Conservation (phyloP, 2,888 invertebrate species). For the Ophonus ardosiacus region DNA sequence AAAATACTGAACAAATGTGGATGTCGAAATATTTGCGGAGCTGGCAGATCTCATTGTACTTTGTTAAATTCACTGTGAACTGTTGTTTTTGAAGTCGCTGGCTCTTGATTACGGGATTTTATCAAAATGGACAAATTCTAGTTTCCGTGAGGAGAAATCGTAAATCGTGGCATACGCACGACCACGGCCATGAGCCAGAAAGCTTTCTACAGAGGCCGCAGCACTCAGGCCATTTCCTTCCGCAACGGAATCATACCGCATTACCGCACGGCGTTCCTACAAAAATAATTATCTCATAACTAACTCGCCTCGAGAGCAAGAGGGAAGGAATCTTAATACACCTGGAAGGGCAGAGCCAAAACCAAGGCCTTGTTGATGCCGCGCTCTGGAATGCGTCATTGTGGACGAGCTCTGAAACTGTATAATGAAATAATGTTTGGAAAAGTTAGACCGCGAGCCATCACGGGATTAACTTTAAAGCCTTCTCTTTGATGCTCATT, state of each 20-base stretch:
- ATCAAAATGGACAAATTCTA: slow-evolving; percentile 56
- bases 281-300: slow-evolving; percentile 1
- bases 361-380: neutral
- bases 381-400: neutral
- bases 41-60: slow-evolving; percentile 22
- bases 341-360: neutral
- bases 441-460: slow-evolving; percentile 37
- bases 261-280: neutral
- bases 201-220: neutral
- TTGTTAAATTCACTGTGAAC: slow-evolving; percentile 62
- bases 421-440: slow-evolving; percentile 44
- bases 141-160: slow-evolving; percentile 44
- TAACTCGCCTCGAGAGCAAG: neutral
- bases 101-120: slow-evolving; percentile 57
- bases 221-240: neutral
- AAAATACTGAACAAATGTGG: neutral
- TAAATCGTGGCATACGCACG: slow-evolving; percentile 25
- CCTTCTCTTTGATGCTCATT: slow-evolving; percentile 46
- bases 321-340: neutral
- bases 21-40: neutral
- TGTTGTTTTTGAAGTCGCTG: slow-evolving; percentile 59
- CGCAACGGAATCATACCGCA: neutral
- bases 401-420: slow-evolving; percentile 13
- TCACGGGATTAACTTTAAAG: slow-evolving; percentile 21
- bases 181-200: neutral